A percentile compares a stretch with the other conserved stretches of the same genome.
Conservation (phyloP, 2,888 invertebrate genomes). For the Sesia apiformis region DNA sequence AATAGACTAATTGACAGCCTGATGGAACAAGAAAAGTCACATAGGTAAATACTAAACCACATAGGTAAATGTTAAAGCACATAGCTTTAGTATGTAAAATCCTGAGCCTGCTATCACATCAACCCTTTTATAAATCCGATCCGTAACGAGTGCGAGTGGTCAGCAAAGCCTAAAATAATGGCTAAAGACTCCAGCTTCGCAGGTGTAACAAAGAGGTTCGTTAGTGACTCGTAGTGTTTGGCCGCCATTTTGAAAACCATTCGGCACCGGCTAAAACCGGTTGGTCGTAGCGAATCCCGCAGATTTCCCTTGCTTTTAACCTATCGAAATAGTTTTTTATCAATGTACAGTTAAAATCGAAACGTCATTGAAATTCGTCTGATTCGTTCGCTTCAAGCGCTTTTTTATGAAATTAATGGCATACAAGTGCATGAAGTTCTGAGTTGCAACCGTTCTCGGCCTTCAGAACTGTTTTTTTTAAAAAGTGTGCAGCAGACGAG, state of each 20-base stretch:
- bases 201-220: slow-evolving; percentile 65
- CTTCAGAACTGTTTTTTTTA: too few relatives aligned
- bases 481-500: too few relatives aligned
- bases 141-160: slow-evolving; percentile 32
- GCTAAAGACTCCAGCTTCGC: slow-evolving; percentile 19
- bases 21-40: too few relatives aligned
- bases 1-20: too few relatives aligned
- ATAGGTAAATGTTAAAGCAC: not conserved
- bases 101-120: slow-evolving; percentile 6
- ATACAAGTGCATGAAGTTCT: too few relatives aligned
- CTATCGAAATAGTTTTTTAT: too few relatives aligned
- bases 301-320: too few relatives aligned
- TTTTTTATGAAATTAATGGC: too few relatives aligned
- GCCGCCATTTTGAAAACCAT: not conserved
- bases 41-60: not conserved
- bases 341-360: too few relatives aligned
- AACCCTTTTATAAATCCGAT: slow-evolving; percentile 13
- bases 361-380: too few relatives aligned
- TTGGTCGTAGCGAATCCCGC: not conserved
- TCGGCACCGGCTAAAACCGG: not conserved
- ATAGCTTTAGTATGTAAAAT: not conserved
- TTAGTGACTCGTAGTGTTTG: slow-evolving; percentile 37
- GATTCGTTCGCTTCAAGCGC: too few relatives aligned
- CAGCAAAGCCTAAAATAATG: slow-evolving; percentile 57
- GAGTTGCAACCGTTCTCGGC: too few relatives aligned